phyloP scores from a whole-genome alignment of 2,888 invertebrate genomes.

The Pantelozetes paolii region DNA sequence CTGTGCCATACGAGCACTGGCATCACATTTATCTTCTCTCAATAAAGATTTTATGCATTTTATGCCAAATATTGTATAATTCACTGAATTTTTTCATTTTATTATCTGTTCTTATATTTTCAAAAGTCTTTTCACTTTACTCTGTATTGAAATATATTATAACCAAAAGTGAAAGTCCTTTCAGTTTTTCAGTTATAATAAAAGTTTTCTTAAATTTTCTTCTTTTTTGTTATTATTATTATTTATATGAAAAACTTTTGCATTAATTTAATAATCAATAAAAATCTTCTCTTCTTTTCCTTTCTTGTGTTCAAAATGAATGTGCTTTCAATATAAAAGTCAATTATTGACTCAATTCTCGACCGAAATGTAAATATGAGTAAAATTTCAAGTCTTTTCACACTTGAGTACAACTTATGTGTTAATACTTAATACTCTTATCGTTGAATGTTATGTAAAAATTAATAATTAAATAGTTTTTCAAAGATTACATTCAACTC shows the following conservation, averaged over 20 bases:
- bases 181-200: neutral
- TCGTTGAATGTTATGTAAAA: too few relatives aligned
- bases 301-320: neutral
- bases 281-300: neutral
- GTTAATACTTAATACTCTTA: too few relatives aligned
- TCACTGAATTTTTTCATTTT: conserved; percentile 5
- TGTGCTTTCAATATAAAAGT: neutral
- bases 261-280: conserved; percentile 21
- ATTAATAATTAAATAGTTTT: too few relatives aligned
- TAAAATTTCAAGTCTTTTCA: neutral
- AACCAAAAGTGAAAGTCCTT: neutral
- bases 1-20: too few relatives aligned
- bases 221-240: neutral
- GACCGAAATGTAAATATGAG: neutral
- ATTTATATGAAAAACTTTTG: neutral
- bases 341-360: neutral
- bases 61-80: conserved; percentile 9
- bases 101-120: conserved; percentile 10
- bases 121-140: neutral
- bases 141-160: conserved; percentile 10
- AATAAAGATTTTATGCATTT: conserved; percentile 2
- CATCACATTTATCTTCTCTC: conserved; percentile 1
- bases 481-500: too few relatives aligned
- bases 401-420: neutral
- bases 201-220: too few relatives aligned